Percentiles rank a stretch among this genome's conserved stretches.
Evolutionary conservation across 37 sponge, comb jelly and placozoan genomes (phyloP).

Genomic region (Agelas oroides): DNA sequence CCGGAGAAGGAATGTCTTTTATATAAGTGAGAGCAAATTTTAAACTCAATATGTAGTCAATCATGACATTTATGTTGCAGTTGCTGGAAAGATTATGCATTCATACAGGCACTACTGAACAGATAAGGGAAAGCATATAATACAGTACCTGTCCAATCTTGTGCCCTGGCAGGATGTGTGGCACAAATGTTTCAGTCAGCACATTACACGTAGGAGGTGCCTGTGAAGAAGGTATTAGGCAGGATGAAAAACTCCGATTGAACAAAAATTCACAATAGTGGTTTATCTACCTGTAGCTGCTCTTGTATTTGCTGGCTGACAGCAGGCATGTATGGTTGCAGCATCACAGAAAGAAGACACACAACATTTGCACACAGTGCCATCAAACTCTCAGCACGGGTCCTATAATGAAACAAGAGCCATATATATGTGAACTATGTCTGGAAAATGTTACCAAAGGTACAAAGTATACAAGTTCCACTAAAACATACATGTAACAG

Average conservation of each 20-base stretch:
- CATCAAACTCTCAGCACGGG: constrained; percentile 86
- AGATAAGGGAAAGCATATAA: too few relatives aligned
- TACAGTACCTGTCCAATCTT: constrained; percentile 75
- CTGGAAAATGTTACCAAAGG: too few relatives aligned
- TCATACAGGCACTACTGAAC: too few relatives aligned
- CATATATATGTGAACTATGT: too few relatives aligned
- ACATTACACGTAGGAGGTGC: constrained; percentile 60
- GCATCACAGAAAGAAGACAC: constrained; percentile 88
- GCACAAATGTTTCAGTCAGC: constrained; percentile 67
- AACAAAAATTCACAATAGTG: too few relatives aligned
- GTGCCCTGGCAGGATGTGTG: constrained; percentile 82
- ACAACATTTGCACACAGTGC: constrained; percentile 80
- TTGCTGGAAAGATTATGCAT: too few relatives aligned
- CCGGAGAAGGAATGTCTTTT: too few relatives aligned
- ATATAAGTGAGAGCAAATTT: too few relatives aligned
- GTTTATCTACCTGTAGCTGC: constrained; percentile 75
- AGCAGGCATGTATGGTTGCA: constrained; percentile 96
- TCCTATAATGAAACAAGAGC: constrained; percentile 33
- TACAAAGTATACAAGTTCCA: too few relatives aligned
- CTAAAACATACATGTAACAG: too few relatives aligned
- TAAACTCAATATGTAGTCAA: too few relatives aligned
- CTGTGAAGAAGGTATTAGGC: constrained; percentile 31
- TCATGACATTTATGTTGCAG: too few relatives aligned
- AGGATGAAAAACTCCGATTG: not conserved
- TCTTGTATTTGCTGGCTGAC: constrained; percentile 75